phyloP scores from a whole-genome alignment of 2,888 invertebrate genomes.

The Agriopis aurantiaria region DNA sequence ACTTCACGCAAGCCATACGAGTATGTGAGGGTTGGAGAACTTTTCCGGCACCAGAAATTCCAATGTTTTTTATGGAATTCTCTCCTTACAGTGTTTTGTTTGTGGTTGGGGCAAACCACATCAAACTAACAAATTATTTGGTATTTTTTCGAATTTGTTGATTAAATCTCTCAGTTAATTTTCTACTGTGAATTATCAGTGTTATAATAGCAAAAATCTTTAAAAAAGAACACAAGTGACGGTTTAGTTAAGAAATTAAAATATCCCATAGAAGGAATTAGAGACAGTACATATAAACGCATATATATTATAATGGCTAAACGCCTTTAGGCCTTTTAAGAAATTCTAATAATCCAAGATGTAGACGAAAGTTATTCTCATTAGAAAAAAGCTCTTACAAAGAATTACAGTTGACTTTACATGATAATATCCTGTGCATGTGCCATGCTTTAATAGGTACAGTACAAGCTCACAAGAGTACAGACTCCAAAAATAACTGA shows the following conservation, averaged over 20 bases:
- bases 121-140: neutral
- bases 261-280: too few relatives aligned
- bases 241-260: too few relatives aligned
- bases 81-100: neutral
- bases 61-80: conserved; percentile 3
- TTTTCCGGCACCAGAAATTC: neutral
- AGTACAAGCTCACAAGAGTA: too few relatives aligned
- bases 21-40: neutral
- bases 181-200: too few relatives aligned
- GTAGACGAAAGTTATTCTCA: neutral
- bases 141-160: neutral
- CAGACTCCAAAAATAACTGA: too few relatives aligned
- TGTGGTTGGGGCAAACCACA: neutral
- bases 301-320: too few relatives aligned
- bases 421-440: neutral
- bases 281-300: too few relatives aligned
- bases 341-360: conserved; percentile 1
- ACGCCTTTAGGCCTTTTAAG: neutral
- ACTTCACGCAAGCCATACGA: conserved; percentile 5
- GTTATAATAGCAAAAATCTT: too few relatives aligned
- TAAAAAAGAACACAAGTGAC: too few relatives aligned
- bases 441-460: too few relatives aligned
- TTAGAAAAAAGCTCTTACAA: neutral
- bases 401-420: conserved; percentile 3
- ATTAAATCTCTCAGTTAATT: too few relatives aligned